Evolutionary conservation across 2,888 invertebrate genomes (phyloP).

Genomic region (Oligia strigilis): DNA sequence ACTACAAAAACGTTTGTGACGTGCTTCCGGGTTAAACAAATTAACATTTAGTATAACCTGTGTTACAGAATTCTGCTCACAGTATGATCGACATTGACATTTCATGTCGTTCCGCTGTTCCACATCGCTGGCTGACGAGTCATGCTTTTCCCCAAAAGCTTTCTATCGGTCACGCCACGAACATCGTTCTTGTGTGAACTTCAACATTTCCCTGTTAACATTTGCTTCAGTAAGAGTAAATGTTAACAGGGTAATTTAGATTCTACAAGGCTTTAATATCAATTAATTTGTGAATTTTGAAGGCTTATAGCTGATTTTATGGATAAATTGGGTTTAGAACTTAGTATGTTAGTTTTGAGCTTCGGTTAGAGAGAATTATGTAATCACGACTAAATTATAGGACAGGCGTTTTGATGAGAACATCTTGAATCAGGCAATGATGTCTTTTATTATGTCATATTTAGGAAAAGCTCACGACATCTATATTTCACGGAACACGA

Average conservation of each 20-base stretch:
- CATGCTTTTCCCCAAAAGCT: conserved; percentile 56
- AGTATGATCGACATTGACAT: conserved; percentile 66
- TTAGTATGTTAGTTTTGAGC: not conserved
- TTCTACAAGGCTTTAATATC: not conserved
- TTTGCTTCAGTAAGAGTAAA: conserved; percentile 18
- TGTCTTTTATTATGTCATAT: conserved; percentile 27
- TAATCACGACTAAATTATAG: not conserved
- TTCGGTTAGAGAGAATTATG: not conserved
- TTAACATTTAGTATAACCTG: not conserved
- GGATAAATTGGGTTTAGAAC: not conserved
- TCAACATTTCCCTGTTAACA: conserved; percentile 21
- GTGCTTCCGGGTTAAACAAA: not conserved
- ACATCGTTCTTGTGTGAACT: conserved; percentile 44
- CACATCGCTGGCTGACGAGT: conserved; percentile 52
- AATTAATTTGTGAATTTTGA: not conserved
- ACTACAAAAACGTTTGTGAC: not conserved
- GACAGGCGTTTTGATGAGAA: not conserved
- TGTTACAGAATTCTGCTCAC: conserved; percentile 16
- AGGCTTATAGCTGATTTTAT: not conserved
- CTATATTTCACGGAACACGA: conserved; percentile 50
- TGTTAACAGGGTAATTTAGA: conserved; percentile 13
- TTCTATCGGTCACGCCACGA: conserved; percentile 53
- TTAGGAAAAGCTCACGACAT: conserved; percentile 38
- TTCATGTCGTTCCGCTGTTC: conserved; percentile 67
- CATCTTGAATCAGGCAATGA: conserved; percentile 8